Conservation (phyloP, 1,140 invertebrate species). For the Archegozetes longisetosus region DNA sequence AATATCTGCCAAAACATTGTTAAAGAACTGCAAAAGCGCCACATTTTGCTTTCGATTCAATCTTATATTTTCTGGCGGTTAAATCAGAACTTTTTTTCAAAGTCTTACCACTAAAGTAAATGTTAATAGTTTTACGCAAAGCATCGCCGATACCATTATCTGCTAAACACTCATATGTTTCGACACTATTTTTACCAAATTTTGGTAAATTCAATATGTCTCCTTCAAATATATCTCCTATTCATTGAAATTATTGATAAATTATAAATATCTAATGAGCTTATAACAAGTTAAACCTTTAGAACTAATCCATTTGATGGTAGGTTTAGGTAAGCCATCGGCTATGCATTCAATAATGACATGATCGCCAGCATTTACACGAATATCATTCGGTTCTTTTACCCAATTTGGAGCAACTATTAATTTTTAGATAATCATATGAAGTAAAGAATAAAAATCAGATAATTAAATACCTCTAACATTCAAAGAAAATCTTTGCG, state of each 20-base stretch:
- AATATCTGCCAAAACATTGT: neutral
- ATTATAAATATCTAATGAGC: too few species aligned
- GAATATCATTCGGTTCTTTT: too few species aligned
- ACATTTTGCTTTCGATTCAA: neutral
- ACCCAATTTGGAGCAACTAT: too few species aligned
- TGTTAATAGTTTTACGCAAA: constrained; percentile 12
- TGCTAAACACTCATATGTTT: constrained; percentile 16
- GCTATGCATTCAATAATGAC: too few species aligned
- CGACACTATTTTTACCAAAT: constrained; percentile 3
- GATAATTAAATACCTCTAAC: neutral
- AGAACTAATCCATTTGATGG: constrained; percentile 18
- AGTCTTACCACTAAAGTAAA: constrained; percentile 12
- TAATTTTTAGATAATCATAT: neutral
- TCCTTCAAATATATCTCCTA: constrained; percentile 4
- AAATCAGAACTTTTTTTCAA: too few species aligned
- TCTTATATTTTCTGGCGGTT: too few species aligned
- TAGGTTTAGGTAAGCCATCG: too few species aligned
- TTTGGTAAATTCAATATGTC: constrained; percentile 11
- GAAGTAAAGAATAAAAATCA: neutral
- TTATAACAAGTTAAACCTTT: neutral
- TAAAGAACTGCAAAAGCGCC: neutral
- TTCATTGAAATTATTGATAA: too few species aligned
- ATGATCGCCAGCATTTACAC: too few species aligned
- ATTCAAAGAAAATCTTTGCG: constrained; percentile 63
- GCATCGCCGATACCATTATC: constrained; percentile 14